Evolutionary conservation across 2,888 invertebrate species (phyloP).

Genomic region (Aproaerema taeniolella): DNA sequence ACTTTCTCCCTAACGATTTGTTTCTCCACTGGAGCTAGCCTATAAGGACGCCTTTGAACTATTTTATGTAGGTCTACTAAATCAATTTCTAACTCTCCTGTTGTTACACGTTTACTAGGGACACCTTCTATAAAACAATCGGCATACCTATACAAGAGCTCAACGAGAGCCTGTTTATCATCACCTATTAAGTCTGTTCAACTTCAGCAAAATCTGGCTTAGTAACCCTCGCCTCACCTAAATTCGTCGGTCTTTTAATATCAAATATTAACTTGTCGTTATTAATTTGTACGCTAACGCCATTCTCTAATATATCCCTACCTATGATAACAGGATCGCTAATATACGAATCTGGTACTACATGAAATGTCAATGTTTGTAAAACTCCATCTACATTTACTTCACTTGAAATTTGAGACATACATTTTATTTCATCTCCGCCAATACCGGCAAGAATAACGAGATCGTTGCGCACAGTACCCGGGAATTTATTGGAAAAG

Average conservation of each 20-base stretch:
- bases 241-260: neutral
- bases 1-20: slow-evolving; percentile 1
- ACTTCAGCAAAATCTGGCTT: slow-evolving; percentile 14
- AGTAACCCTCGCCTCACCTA: slow-evolving; percentile 4
- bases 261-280: neutral
- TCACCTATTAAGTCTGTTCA: slow-evolving; percentile 3
- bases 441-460: slow-evolving; percentile 23
- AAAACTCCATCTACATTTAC: slow-evolving; percentile 4
- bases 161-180: neutral
- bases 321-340: slow-evolving; percentile 11
- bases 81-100: too few species aligned
- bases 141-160: neutral
- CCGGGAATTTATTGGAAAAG: slow-evolving; percentile 8
- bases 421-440: slow-evolving; percentile 16
- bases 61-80: neutral
- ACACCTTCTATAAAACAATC: slow-evolving; percentile 3
- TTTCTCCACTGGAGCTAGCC: slow-evolving; percentile 3
- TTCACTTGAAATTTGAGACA: slow-evolving; percentile 8
- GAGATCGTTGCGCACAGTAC: slow-evolving; percentile 5
- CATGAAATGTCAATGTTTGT: slow-evolving; percentile 8
- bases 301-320: slow-evolving; percentile 11
- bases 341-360: slow-evolving; percentile 11
- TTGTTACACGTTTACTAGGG: slow-evolving; percentile 1
- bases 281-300: neutral
- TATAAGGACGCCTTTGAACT: slow-evolving; percentile 5